Evolutionary conservation across 2,113 vertebrate species (phyloP).

Genomic region (Cebidichthys violaceus): DNA sequence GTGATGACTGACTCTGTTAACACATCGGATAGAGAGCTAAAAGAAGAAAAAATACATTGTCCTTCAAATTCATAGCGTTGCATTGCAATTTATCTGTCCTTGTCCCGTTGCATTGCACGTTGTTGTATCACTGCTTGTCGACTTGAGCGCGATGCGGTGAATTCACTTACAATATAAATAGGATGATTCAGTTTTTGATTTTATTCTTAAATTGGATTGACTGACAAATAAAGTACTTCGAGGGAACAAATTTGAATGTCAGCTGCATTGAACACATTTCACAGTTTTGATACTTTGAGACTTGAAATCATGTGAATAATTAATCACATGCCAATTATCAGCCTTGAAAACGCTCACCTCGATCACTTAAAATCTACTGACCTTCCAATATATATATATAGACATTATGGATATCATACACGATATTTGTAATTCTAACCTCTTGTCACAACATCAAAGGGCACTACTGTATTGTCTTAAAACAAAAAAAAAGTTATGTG

Average conservation of each 20-base stretch:
- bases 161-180: not conserved
- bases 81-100: not conserved
- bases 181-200: too few species aligned
- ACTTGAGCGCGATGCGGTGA: not conserved
- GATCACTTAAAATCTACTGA: not conserved
- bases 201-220: not conserved
- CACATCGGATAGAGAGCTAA: constrained; percentile 11
- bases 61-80: not conserved
- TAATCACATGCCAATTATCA: not conserved
- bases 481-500: not conserved
- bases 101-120: too few species aligned
- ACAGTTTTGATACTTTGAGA: not conserved
- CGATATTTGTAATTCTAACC: not conserved
- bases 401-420: too few species aligned
- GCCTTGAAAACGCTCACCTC: not conserved
- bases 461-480: not conserved
- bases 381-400: not conserved
- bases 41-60: not conserved
- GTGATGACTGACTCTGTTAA: constrained; percentile 61
- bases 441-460: not conserved
- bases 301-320: not conserved
- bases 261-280: not conserved
- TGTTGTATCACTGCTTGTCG: not conserved
- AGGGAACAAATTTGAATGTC: not conserved
- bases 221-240: not conserved